A percentile compares a stretch with the other conserved stretches of the same genome.
phyloP scores from a whole-genome alignment of 92 coral and sea anemone species.

The Zoanthus sansibaricus region DNA sequence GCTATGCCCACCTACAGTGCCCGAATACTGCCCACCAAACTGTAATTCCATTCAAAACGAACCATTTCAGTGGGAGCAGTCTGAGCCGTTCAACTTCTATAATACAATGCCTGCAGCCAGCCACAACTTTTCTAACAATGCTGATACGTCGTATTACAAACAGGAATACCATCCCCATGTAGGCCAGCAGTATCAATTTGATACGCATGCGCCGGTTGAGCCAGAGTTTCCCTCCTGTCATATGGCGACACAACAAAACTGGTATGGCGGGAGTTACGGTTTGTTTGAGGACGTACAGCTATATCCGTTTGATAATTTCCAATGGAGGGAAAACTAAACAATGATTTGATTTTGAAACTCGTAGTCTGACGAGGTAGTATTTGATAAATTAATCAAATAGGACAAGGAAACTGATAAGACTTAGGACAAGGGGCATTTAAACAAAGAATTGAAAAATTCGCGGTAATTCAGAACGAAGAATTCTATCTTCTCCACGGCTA shows the following conservation, averaged over 20 bases:
- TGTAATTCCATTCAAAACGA: constrained; percentile 63
- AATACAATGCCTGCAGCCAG: constrained; percentile 59
- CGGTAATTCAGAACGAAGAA: not conserved
- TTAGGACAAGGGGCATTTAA: not conserved
- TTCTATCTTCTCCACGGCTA: too few species aligned
- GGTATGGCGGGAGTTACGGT: constrained; percentile 45
- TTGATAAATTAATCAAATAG: not conserved
- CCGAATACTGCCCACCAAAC: constrained; percentile 46
- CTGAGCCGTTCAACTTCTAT: constrained; percentile 58
- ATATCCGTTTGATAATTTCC: constrained; percentile 32
- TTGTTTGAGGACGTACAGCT: constrained; percentile 63
- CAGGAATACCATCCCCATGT: not conserved
- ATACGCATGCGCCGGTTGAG: constrained; percentile 33
- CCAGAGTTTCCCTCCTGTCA: constrained; percentile 61
- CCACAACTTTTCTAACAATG: constrained; percentile 62
- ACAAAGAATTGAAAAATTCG: not conserved
- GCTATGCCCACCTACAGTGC: constrained; percentile 43
- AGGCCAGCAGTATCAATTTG: constrained; percentile 34
- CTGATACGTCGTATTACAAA: constrained; percentile 22
- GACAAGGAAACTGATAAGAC: not conserved
- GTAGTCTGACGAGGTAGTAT: not conserved
- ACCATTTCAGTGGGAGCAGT: constrained; percentile 73
- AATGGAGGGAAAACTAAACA: constrained; percentile 63
- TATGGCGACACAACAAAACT: constrained; percentile 59
- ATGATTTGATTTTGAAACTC: constrained; percentile 9